Evolutionary conservation across 2,797 vertebrate genomes (phyloP).

Genomic region (Acridotheres tristis): DNA sequence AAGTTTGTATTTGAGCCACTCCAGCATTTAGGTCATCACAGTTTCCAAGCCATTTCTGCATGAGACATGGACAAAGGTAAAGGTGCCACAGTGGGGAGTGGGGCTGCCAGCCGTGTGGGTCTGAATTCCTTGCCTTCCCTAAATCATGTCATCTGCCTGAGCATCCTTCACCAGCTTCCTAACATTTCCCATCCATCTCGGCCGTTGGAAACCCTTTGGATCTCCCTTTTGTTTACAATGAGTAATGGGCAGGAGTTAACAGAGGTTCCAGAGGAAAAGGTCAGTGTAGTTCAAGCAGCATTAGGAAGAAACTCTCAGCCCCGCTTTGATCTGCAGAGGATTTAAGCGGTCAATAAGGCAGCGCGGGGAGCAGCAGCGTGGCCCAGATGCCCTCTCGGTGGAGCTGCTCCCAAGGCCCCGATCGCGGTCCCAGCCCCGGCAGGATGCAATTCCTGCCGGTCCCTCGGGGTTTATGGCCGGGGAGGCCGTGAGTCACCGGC

Average conservation of each 20-base stretch:
- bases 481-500: constrained; percentile 51
- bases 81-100: background rate
- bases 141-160: constrained; percentile 53
- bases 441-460: constrained; percentile 29
- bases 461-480: constrained; percentile 58
- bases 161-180: constrained; percentile 65
- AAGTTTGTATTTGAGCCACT: background rate
- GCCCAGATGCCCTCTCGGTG: background rate
- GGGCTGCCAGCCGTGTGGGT: background rate
- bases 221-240: constrained; percentile 69
- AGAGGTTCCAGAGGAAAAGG: constrained; percentile 68
- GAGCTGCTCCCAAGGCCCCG: background rate
- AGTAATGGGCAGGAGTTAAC: constrained; percentile 69
- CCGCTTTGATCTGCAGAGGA: constrained; percentile 56
- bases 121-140: constrained; percentile 47
- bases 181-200: constrained; percentile 56
- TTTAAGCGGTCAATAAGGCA: constrained; percentile 53
- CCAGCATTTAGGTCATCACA: background rate
- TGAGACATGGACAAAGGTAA: accelerated
- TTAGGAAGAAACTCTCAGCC: constrained; percentile 61
- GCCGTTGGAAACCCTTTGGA: constrained; percentile 55
- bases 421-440: accelerated
- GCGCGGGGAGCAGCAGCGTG: background rate
- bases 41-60: background rate
- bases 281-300: constrained; percentile 65